Evolutionary conservation across 2,888 invertebrate species (phyloP), one percentile per base, ranked within the genome.

Genomic region (Endotricha flammealis): DNA sequence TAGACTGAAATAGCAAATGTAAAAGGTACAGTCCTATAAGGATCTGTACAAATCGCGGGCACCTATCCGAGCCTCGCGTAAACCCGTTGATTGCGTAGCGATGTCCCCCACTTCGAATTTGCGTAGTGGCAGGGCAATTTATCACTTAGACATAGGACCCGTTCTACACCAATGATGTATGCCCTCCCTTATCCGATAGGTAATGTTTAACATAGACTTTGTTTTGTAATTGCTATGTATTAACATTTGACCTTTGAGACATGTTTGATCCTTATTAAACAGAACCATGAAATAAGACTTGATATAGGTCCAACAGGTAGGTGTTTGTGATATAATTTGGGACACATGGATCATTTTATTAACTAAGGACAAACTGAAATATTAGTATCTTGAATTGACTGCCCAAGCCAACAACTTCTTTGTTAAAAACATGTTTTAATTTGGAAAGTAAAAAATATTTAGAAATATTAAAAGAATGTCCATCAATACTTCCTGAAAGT

Each of bases 91-190:
- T 78, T 78, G 69, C 65, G 65, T 71, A 75, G 71, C 76, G 72
- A 73, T 70, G 76, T 71, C 75, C 81, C 80, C 80, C 79, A 76
- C 71, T 68, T 73, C 69, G 69, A 80, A 81, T 81, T 81, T 78
- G 81, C 81, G 79, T 80, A 64, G 77, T 66, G 73, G 59, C 57
- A 55, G 48, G 55, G 74, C 81, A 83, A 86, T 86, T 86, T 86
- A 83, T 81, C 83, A 85, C 83, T 86, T 83, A 82, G 79, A 73
- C 75, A 66, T 74, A 80, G 76, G 71, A 80, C 74, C 66, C 28
- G 35, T 35, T 7, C 22, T 29, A n/a, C 29, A 54, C 59, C 62
- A 67, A 73, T 77, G 74, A 78, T 73, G 68, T 66, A 76, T 66
- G 62, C 57, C 57, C 57, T 58, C 54, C 48, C 45, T 59, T 61